phyloP scores from a whole-genome alignment of 2,888 invertebrate species.

The Chromoteleia sp. region DNA sequence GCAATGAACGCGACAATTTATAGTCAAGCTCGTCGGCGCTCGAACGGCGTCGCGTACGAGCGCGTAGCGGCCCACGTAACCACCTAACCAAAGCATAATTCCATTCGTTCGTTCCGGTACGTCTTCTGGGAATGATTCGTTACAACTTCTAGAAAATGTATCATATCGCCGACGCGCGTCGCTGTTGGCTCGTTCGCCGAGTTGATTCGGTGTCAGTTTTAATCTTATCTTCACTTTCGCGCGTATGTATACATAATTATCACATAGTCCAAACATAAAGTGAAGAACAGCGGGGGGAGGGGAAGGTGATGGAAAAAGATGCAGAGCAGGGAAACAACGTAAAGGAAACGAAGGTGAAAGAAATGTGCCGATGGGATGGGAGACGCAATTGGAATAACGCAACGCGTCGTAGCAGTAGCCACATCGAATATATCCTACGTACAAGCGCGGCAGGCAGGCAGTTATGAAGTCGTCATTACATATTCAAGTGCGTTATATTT shows the following conservation, averaged over 20 bases:
- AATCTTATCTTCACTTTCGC: slow-evolving; percentile 13
- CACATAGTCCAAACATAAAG: slow-evolving; percentile 26
- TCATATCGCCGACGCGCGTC: slow-evolving; percentile 1
- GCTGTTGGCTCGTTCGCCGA: too few relatives aligned
- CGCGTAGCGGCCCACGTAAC: slow-evolving; percentile 11
- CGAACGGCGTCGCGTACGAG: too few relatives aligned
- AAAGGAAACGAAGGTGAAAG: neutral
- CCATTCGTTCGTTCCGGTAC: too few relatives aligned
- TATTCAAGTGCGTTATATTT: slow-evolving; percentile 48
- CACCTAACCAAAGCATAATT: too few relatives aligned
- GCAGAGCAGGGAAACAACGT: neutral
- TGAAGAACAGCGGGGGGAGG: neutral
- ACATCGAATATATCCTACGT: slow-evolving; percentile 41
- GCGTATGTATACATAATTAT: slow-evolving; percentile 40
- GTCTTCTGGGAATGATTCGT: slow-evolving; percentile 18
- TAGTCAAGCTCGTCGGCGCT: too few relatives aligned
- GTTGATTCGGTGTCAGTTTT: too few relatives aligned
- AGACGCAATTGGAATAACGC: slow-evolving; percentile 15
- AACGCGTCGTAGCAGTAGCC: slow-evolving; percentile 38
- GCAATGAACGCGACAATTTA: slow-evolving; percentile 35
- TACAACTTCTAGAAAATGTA: slow-evolving; percentile 14
- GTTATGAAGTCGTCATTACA: slow-evolving; percentile 58
- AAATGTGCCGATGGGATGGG: neutral
- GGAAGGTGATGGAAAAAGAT: neutral
- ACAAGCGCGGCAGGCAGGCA: slow-evolving; percentile 35